A percentile compares a stretch with the other conserved stretches of the same genome.
Conservation (phyloP, 2,797 vertebrate genomes). For the Acipenser transmontanus region DNA sequence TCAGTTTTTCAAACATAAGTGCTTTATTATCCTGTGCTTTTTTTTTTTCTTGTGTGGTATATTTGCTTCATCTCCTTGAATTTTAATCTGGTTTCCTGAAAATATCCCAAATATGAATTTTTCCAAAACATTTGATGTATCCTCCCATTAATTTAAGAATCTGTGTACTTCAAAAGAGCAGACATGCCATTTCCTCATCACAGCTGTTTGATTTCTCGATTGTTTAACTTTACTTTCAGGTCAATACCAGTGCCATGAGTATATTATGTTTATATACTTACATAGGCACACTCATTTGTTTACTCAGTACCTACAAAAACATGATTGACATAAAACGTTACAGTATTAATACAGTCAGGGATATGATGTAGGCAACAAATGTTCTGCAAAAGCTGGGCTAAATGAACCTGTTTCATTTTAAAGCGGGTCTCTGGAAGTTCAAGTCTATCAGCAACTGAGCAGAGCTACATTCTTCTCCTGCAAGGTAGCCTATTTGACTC, state of each 20-base stretch:
- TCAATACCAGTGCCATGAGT: too few relatives aligned
- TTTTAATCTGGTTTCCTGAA: background rate
- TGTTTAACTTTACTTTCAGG: too few relatives aligned
- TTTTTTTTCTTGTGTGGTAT: background rate
- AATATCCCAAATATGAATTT: background rate
- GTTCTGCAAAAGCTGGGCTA: conserved; percentile 25
- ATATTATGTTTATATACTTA: too few relatives aligned
- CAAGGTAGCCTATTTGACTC: conserved; percentile 42
- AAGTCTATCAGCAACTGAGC: conserved; percentile 40
- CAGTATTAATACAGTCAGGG: too few relatives aligned
- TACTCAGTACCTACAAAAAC: too few relatives aligned
- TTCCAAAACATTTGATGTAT: background rate
- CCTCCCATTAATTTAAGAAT: background rate
- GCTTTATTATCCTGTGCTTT: background rate
- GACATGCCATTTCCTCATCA: background rate
- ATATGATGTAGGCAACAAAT: background rate
- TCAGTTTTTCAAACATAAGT: background rate
- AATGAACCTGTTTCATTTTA: conserved; percentile 40
- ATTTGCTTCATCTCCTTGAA: background rate
- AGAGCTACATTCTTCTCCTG: conserved; percentile 38
- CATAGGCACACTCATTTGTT: too few relatives aligned
- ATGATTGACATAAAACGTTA: too few relatives aligned
- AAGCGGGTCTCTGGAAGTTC: conserved; percentile 24
- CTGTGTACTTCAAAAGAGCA: background rate
- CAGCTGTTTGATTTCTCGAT: too few relatives aligned